Conservation (phyloP, 2,113 vertebrate genomes). For the Lates calcarifer region DNA sequence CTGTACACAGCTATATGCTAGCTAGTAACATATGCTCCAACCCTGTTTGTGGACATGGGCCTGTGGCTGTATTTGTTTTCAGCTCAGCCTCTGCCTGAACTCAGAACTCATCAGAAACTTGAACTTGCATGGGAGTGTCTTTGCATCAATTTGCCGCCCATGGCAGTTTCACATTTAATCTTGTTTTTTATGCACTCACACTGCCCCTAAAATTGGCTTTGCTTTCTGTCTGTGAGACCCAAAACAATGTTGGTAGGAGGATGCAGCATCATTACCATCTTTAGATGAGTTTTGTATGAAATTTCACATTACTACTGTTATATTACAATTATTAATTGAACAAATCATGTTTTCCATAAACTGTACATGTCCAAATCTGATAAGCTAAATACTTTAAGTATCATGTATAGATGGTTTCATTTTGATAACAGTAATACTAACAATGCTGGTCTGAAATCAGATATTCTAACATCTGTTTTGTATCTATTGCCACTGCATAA, state of each 20-base stretch:
- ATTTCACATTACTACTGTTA: background rate
- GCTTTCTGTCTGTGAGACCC: background rate
- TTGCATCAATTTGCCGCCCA: background rate
- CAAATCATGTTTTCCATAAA: background rate
- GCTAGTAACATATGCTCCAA: background rate
- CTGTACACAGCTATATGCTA: background rate
- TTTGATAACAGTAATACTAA: slow-evolving; percentile 7
- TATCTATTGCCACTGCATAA: slow-evolving; percentile 3
- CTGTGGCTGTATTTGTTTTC: background rate
- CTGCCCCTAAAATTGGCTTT: background rate
- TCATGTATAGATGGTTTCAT: slow-evolving; percentile 3
- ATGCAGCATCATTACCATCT: background rate
- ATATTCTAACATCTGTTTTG: slow-evolving; percentile 15
- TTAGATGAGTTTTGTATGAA: background rate
- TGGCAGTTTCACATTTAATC: background rate
- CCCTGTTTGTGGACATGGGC: background rate
- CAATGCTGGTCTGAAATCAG: background rate
- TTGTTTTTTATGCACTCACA: background rate
- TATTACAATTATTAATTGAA: background rate
- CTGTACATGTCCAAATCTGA: background rate
- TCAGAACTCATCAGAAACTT: background rate
- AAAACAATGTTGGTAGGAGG: background rate
- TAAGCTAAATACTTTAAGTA: slow-evolving; percentile 5
- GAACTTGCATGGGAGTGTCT: background rate
- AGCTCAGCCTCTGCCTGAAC: background rate